Evolutionary conservation across 2,888 invertebrate genomes (phyloP).

Genomic region (Halocaridina rubra): DNA sequence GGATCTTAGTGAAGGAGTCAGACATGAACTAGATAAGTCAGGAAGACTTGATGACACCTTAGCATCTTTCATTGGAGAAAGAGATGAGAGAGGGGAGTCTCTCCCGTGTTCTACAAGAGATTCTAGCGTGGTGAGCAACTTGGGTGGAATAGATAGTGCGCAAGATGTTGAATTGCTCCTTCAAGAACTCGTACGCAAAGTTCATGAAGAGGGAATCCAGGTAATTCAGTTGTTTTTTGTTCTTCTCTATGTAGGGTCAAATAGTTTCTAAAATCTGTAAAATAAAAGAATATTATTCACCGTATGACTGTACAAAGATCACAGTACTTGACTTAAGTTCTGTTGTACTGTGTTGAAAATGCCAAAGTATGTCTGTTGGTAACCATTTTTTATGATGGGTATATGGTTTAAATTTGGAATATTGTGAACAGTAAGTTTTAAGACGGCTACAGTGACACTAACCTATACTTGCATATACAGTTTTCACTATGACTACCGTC

Average conservation of each 20-base stretch:
- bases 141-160: constrained; percentile 21
- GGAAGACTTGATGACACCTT: constrained; percentile 19
- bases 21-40: constrained; percentile 16
- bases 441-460: too few species aligned
- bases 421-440: too few species aligned
- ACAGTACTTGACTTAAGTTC: too few species aligned
- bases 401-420: too few species aligned
- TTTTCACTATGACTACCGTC: too few species aligned
- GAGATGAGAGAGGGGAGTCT: neutral
- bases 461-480: too few species aligned
- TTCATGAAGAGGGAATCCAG: constrained; percentile 49
- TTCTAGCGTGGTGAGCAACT: constrained; percentile 22
- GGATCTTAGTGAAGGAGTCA: constrained; percentile 9
- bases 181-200: constrained; percentile 39
- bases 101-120: constrained; percentile 14
- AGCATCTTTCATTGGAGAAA: neutral
- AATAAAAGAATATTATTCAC: too few species aligned
- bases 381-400: too few species aligned
- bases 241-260: neutral
- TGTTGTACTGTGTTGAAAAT: too few species aligned
- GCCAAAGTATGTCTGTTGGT: too few species aligned
- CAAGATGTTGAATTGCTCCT: neutral
- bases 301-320: too few species aligned
- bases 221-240: neutral
- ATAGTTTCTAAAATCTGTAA: too few species aligned